A percentile compares a stretch with the other conserved stretches of the same genome.
Conservation (phyloP, 1,140 invertebrate genomes). For the Lepidotrigona ventralis region DNA sequence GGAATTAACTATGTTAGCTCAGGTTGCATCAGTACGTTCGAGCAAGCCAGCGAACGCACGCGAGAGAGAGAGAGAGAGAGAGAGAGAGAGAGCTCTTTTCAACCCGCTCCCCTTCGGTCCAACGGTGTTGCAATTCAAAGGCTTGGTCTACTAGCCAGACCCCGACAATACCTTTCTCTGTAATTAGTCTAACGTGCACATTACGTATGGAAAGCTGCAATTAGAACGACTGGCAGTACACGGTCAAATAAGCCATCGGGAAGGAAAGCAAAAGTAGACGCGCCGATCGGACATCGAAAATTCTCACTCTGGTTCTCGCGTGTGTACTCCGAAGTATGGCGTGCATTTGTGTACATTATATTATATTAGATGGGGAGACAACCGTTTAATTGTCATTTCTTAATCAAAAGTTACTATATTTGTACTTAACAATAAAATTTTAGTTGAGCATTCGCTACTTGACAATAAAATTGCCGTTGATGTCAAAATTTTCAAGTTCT, state of each 20-base stretch:
- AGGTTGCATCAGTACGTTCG: too few species aligned
- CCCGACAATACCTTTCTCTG: constrained; percentile 24
- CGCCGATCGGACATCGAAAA: neutral
- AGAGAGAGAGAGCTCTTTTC: constrained; percentile 9
- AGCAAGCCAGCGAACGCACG: neutral
- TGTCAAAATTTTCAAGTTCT: too few species aligned
- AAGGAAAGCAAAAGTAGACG: neutral
- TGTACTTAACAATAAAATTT: too few species aligned
- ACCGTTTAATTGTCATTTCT: too few species aligned
- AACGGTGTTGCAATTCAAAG: constrained; percentile 13
- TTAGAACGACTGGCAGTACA: neutral
- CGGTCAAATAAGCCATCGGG: neutral
- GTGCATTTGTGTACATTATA: too few species aligned
- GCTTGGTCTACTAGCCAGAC: constrained; percentile 3
- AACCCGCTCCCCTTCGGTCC: neutral
- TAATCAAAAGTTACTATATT: too few species aligned
- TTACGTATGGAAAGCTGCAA: constrained; percentile 21
- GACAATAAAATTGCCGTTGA: too few species aligned
- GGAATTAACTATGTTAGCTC: neutral
- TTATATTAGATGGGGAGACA: too few species aligned
- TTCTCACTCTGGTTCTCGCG: neutral
- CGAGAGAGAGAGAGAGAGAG: neutral
- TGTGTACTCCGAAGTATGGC: too few species aligned
- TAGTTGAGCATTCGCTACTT: too few species aligned
- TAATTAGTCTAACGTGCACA: constrained; percentile 18